Evolutionary conservation across 2,888 invertebrate species (phyloP), one percentile per base, ranked within the genome.

Genomic region (Rapana venosa): DNA sequence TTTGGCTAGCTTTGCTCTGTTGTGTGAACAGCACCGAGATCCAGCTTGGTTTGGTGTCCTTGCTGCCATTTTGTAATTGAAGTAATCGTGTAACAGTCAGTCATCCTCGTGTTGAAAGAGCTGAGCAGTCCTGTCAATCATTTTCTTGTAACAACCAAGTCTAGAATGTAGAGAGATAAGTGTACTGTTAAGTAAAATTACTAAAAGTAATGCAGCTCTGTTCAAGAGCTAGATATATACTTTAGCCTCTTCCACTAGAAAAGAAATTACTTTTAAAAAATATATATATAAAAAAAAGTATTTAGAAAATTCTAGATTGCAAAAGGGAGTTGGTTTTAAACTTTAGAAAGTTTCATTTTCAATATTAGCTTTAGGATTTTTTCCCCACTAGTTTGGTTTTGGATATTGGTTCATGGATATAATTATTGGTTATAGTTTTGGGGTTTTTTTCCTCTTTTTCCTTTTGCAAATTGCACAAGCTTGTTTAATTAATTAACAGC

Each of bases 391-490:
- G n/a, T 74, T 74, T 74, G 22, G n/a, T 79, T 79, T 79, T 79
- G 77, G 26, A 35, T 26, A 79, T 79, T 79, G 30, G 32, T 30
- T 79, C 5, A 32, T 79, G 35, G 77, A 79, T 17, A 79, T 79
- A n/a, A n/a, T n/a, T n/a, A 79, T 32, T 32, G 26, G 74, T 74
- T 74, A 79, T 4, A 79, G 35, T 79, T 79, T 79, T 58, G 58
- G 58, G 32, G 13, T 8, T 79, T 79, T 79, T 79, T 35, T 5
- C 32, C 32, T 1, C 17, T 79, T 79, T 79, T 74, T 74, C 26
- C 30, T 79, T 32, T 35, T 79, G 77, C 77, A 74, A 74, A 74
- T n/a, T 74, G 74, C 74, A 74, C 74, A 74, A 26, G 74, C n/a
- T 47, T 47, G 47, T 47, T 47, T 47, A 47, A 47, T 47, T 47